Conservation (phyloP, 2,888 invertebrate species). For the Xylocampa areola region DNA sequence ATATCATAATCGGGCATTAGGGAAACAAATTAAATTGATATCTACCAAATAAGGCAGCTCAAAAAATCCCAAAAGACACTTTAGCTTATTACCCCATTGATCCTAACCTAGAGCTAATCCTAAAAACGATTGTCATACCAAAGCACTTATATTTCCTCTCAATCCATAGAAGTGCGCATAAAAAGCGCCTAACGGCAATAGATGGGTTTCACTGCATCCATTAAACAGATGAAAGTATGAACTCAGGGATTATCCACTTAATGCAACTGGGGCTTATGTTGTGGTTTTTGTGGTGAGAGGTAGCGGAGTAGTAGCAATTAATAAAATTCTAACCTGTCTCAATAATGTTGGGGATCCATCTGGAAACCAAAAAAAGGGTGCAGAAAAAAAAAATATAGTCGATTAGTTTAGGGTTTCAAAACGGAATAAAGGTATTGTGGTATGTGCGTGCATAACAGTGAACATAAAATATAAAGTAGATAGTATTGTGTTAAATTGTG, state of each 20-base stretch:
- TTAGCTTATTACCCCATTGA: constrained; percentile 16
- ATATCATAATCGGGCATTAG: too few relatives aligned
- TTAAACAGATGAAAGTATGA: constrained; percentile 86
- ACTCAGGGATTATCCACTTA: constrained; percentile 85
- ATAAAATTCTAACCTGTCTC: too few relatives aligned
- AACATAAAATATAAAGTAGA: too few relatives aligned
- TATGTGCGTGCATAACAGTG: too few relatives aligned
- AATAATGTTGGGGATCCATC: neutral
- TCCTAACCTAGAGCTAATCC: constrained; percentile 29
- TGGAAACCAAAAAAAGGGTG: too few relatives aligned
- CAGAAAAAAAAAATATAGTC: too few relatives aligned
- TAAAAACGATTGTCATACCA: constrained; percentile 48
- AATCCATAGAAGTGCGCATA: constrained; percentile 69
- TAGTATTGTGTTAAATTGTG: too few relatives aligned
- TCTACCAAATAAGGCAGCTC: neutral
- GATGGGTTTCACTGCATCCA: constrained; percentile 84
- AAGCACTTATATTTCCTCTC: constrained; percentile 35
- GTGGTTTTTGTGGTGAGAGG: constrained; percentile 44
- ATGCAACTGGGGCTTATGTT: constrained; percentile 72
- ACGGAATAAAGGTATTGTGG: too few relatives aligned
- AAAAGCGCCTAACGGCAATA: constrained; percentile 75
- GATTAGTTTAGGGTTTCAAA: too few relatives aligned
- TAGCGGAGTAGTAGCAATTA: too few relatives aligned
- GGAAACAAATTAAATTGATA: neutral
- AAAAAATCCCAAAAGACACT: neutral